A percentile compares a stretch with the other conserved stretches of the same genome.
Conservation (phyloP, 2,113 vertebrate genomes). For the Pelvicachromis taeniatus region DNA sequence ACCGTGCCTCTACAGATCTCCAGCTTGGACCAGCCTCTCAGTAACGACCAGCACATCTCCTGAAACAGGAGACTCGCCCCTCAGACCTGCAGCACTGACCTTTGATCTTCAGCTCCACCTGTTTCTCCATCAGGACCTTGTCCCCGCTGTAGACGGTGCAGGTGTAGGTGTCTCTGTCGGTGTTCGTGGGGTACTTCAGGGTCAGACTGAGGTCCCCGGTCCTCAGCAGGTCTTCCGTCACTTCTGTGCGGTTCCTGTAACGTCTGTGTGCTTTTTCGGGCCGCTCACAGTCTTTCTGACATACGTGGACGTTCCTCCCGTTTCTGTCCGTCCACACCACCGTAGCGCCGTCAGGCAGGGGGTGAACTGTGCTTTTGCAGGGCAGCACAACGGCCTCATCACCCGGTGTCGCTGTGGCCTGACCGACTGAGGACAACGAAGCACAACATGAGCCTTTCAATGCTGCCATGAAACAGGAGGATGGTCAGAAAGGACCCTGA, state of each 20-base stretch:
- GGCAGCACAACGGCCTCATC: accelerated
- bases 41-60: no score
- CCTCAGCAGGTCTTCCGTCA: neutral
- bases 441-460: neutral
- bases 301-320: accelerated
- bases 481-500: no score
- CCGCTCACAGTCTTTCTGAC: accelerated
- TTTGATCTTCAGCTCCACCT: neutral
- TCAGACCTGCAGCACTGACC: neutral
- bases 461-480: neutral
- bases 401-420: neutral
- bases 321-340: neutral
- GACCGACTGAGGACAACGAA: neutral
- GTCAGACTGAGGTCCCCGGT: neutral
- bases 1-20: no score
- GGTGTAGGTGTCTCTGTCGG: neutral
- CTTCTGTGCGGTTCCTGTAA: neutral
- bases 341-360: accelerated
- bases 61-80: no score
- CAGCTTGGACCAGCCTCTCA: no score
- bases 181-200: neutral
- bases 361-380: neutral
- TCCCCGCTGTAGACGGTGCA: accelerated
- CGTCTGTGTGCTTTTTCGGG: accelerated
- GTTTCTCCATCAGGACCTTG: neutral